These are phyloP conservation scores for Pantala flavescens DNA, from an alignment of 1,140 invertebrate genomes.

Conservation along the genomic window DNA sequence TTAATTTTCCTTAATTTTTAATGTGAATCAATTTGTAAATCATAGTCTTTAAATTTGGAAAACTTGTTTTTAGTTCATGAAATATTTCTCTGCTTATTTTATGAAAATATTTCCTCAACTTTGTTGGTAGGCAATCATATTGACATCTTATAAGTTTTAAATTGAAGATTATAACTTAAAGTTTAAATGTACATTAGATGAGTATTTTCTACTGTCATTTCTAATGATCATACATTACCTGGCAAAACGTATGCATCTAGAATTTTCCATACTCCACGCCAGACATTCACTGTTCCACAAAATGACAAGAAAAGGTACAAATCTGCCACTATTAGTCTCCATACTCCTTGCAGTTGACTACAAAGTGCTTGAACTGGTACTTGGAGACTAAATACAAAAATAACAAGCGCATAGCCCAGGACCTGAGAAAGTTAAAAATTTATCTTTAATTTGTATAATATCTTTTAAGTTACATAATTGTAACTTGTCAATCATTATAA, in stretches of 20 bases:
- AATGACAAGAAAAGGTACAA: constrained; percentile 64
- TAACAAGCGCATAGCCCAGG: constrained; percentile 59
- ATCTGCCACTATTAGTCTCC: constrained; percentile 57
- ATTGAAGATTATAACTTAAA: too few species aligned
- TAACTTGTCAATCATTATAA: too few species aligned
- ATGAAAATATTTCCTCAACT: too few species aligned
- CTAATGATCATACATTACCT: constrained; percentile 34
- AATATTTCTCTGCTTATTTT: too few species aligned
- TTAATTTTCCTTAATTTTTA: too few species aligned
- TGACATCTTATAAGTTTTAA: too few species aligned
- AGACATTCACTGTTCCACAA: constrained; percentile 72
- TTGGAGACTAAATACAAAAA: constrained; percentile 60
- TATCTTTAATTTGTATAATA: background rate
- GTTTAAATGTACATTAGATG: too few species aligned
- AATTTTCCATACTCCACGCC: constrained; percentile 73
- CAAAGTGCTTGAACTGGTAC: constrained; percentile 56
- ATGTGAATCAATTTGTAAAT: too few species aligned
- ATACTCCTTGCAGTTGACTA: constrained; percentile 48
- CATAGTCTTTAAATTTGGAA: too few species aligned
- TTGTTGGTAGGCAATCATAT: too few species aligned
- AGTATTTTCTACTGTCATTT: too few species aligned
- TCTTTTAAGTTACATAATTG: background rate
- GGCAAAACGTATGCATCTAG: constrained; percentile 69
- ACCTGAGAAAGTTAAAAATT: constrained; percentile 41
- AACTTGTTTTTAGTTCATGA: too few species aligned